Percentiles rank a stretch among this genome's conserved stretches.
phyloP scores from a whole-genome alignment of 2,888 invertebrate species.

The Phorcus lineatus region DNA sequence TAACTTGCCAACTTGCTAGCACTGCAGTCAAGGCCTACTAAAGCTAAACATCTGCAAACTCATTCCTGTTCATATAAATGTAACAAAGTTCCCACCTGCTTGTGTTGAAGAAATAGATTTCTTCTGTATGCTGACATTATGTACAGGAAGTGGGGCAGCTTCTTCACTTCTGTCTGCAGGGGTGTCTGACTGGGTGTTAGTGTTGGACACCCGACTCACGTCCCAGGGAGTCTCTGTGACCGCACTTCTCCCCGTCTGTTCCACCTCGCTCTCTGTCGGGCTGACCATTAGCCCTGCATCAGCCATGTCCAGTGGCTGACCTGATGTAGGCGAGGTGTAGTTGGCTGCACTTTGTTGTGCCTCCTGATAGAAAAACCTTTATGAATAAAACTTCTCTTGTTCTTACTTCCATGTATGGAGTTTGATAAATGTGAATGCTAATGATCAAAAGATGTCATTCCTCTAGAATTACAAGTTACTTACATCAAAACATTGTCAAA shows the following conservation, averaged over 20 bases:
- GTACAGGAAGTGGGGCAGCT: conserved; percentile 17
- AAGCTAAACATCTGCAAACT: no score
- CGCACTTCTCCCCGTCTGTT: background rate
- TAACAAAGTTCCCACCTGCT: conserved; percentile 9
- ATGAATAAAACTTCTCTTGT: no score
- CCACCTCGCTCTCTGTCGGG: background rate
- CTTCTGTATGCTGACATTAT: conserved; percentile 23
- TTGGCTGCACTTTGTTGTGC: no score
- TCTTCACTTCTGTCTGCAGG: background rate
- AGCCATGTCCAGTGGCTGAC: background rate
- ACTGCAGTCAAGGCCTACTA: no score
- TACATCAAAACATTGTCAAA: no score
- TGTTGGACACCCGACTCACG: conserved; percentile 6
- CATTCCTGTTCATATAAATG: no score
- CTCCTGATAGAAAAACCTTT: no score
- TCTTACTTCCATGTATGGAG: no score
- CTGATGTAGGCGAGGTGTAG: background rate
- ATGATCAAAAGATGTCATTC: no score
- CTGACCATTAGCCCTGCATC: background rate
- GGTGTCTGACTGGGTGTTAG: background rate
- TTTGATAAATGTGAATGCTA: no score
- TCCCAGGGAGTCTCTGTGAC: background rate
- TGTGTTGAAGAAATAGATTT: background rate
- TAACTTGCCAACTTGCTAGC: no score
- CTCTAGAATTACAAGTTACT: no score